These are phyloP conservation scores for Lordiphosa fenestrarum DNA, from an alignment of 2,888 invertebrate species.

Conservation along the genomic window DNA sequence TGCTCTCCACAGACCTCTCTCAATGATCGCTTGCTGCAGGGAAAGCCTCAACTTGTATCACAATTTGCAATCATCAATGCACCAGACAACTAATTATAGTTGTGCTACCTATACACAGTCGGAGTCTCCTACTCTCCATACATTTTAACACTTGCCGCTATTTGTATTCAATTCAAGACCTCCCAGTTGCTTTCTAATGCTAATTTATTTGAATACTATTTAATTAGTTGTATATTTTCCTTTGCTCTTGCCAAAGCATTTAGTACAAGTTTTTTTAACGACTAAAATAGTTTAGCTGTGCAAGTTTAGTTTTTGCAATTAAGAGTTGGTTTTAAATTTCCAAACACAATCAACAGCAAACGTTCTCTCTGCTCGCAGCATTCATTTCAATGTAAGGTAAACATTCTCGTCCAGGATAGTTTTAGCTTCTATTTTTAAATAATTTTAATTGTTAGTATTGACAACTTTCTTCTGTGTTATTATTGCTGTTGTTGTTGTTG, in stretches of 20 bases:
- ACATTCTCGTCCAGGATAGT: too few species aligned
- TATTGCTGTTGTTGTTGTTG: neutral
- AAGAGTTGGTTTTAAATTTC: constrained; percentile 6
- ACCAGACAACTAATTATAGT: constrained; percentile 41
- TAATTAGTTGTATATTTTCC: constrained; percentile 18
- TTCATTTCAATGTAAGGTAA: too few species aligned
- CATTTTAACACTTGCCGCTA: constrained; percentile 16
- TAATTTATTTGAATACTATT: constrained; percentile 43
- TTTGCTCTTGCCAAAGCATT: constrained; percentile 39
- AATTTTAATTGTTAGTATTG: too few species aligned
- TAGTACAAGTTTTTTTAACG: constrained; percentile 35
- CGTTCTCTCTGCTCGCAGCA: neutral
- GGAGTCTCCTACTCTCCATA: constrained; percentile 6
- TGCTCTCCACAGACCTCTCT: constrained; percentile 74
- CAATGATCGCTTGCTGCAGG: constrained; percentile 62
- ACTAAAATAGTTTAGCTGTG: constrained; percentile 18
- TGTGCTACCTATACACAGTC: constrained; percentile 4
- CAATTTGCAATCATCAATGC: constrained; percentile 39
- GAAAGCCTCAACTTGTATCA: constrained; percentile 47
- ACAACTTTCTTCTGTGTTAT: neutral
- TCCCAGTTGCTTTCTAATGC: constrained; percentile 30
- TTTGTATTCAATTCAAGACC: constrained; percentile 22
- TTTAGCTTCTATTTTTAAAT: too few species aligned
- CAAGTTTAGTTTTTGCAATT: constrained; percentile 7
- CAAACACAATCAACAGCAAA: neutral